These are phyloP conservation scores for Bucco capensis DNA, from an alignment of 2,113 vertebrate species.

Conservation along the genomic window DNA sequence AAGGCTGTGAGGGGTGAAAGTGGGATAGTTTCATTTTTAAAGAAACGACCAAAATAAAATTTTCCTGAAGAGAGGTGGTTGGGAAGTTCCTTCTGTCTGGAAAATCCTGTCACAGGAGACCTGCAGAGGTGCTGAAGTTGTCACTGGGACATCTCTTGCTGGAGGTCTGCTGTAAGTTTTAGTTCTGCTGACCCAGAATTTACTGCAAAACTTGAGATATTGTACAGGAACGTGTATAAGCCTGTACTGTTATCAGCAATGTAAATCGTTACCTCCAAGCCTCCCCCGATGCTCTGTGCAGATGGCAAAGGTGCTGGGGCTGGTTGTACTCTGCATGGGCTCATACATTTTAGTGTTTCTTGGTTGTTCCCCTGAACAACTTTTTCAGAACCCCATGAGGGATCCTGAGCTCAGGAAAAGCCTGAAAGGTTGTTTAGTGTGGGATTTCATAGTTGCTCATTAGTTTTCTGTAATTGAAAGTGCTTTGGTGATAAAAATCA, in stretches of 20 bases:
- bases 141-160: not conserved
- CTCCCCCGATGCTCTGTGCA: not conserved
- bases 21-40: not conserved
- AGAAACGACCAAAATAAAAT: not conserved
- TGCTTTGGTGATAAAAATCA: slow-evolving; percentile 56
- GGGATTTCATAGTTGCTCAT: not conserved
- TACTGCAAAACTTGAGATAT: not conserved
- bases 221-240: not conserved
- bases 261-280: not conserved
- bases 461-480: slow-evolving; percentile 46
- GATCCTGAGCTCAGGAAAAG: not conserved
- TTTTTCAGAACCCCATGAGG: not conserved
- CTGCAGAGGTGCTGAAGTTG: not conserved
- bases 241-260: not conserved
- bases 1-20: not conserved
- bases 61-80: not conserved
- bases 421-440: not conserved
- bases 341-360: not conserved
- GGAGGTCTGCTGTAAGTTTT: not conserved
- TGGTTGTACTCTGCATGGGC: not conserved
- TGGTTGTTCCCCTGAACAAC: not conserved
- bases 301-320: not conserved
- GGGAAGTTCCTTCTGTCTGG: not conserved
- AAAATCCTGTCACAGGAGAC: not conserved
- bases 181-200: not conserved